phyloP scores from a whole-genome alignment of 2,888 invertebrate species.

The Limnephilus rhombicus region DNA sequence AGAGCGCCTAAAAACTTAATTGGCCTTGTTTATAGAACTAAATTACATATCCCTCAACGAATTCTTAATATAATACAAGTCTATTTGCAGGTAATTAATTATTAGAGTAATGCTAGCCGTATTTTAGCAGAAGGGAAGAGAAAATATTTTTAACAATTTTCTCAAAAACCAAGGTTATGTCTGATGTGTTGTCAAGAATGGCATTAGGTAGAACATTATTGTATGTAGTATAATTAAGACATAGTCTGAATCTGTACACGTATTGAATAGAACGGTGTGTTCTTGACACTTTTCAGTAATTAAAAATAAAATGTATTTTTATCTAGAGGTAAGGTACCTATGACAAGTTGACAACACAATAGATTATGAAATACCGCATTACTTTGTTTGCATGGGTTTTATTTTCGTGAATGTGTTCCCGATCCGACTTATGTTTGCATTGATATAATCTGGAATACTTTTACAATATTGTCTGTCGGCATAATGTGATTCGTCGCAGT shows the following conservation, averaged over 20 bases:
- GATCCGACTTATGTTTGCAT: background rate
- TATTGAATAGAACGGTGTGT: background rate
- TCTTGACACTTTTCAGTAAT: background rate
- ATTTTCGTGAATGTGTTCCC: background rate
- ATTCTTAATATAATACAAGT: background rate
- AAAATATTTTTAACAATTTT: background rate
- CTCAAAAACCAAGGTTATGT: background rate
- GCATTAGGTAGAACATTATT: background rate
- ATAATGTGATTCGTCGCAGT: slow-evolving; percentile 23
- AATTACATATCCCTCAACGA: background rate
- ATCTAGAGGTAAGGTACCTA: no score
- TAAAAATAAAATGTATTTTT: background rate
- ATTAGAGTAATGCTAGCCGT: background rate
- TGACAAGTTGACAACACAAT: background rate
- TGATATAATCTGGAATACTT: background rate
- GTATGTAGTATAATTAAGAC: background rate
- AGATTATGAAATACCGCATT: background rate
- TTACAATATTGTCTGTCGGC: background rate
- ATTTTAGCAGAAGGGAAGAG: background rate
- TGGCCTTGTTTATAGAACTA: background rate
- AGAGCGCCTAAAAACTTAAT: background rate
- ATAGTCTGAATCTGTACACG: background rate
- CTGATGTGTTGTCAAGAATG: background rate
- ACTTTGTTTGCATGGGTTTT: background rate
- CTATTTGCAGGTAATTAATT: background rate